Conservation (phyloP, 1,140 invertebrate genomes). For the Drosophila biarmipes region DNA sequence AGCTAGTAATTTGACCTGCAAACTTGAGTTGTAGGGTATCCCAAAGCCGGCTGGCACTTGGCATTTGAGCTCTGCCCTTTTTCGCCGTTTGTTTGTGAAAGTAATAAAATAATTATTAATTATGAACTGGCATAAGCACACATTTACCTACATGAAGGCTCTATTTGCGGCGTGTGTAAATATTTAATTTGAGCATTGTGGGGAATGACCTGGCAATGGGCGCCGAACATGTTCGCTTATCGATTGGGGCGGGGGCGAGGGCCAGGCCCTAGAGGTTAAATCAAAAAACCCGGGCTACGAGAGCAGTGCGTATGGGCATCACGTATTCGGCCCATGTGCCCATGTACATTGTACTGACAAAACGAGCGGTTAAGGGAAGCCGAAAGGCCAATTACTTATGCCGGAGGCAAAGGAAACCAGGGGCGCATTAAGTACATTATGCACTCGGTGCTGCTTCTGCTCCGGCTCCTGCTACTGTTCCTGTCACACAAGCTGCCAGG, state of each 20-base stretch:
- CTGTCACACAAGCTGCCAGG: conserved; percentile 17
- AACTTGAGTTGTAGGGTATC: conserved; percentile 1
- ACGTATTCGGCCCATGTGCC: conserved; percentile 1
- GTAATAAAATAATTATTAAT: conserved; percentile 62
- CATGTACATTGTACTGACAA: background rate
- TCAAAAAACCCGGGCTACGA: too few relatives aligned
- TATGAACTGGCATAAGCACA: conserved; percentile 36
- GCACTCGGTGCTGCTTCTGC: conserved; percentile 15
- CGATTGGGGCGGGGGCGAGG: conserved; percentile 12
- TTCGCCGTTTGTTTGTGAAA: conserved; percentile 17
- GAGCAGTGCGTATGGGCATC: background rate
- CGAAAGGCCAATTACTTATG: conserved; percentile 24
- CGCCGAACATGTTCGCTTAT: conserved; percentile 29
- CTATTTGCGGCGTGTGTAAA: conserved; percentile 43
- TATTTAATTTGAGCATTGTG: conserved; percentile 45
- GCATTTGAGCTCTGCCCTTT: background rate
- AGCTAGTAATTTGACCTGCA: too few relatives aligned
- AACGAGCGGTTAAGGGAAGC: background rate
- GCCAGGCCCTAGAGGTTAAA: background rate
- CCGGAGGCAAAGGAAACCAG: conserved; percentile 6
- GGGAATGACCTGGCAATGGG: conserved; percentile 37
- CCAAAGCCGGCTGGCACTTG: background rate
- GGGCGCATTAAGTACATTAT: conserved; percentile 29
- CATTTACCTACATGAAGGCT: conserved; percentile 2
- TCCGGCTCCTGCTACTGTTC: conserved; percentile 8